A percentile compares a stretch with the other conserved stretches of the same genome.
Evolutionary conservation across 1,140 invertebrate genomes (phyloP).

Genomic region (Euborellia annulipes): DNA sequence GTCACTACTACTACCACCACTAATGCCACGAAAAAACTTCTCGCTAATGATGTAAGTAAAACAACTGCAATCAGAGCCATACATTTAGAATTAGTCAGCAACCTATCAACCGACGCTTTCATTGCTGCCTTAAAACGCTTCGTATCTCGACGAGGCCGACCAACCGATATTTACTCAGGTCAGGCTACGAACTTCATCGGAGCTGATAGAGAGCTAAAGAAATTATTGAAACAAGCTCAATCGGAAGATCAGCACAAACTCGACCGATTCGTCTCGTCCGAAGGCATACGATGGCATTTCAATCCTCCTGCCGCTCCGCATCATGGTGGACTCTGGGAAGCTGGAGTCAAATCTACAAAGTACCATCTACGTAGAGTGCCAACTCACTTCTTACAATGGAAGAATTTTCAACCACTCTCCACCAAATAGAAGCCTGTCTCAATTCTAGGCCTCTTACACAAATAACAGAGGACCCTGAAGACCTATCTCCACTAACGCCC

Average conservation of each 20-base stretch:
- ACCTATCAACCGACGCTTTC: conserved; percentile 17
- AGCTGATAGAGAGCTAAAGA: conserved; percentile 17
- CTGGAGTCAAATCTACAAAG: conserved; percentile 20
- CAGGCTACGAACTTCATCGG: conserved; percentile 28
- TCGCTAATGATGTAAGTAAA: conserved; percentile 6
- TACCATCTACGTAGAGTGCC: conserved; percentile 13
- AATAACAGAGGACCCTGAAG: conserved; percentile 17
- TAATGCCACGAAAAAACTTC: conserved; percentile 21
- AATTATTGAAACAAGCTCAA: conserved; percentile 9
- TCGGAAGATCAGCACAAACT: conserved; percentile 1
- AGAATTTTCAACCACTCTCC: conserved; percentile 9
- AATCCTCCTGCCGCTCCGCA: conserved; percentile 20
- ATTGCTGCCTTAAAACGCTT: conserved; percentile 23
- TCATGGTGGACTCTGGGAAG: conserved; percentile 26
- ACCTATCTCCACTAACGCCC: conserved; percentile 22
- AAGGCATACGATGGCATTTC: conserved; percentile 19
- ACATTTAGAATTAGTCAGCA: no score
- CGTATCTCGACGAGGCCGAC: conserved; percentile 19
- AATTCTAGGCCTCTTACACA: conserved; percentile 22
- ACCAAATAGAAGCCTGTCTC: conserved; percentile 16
- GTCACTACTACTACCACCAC: conserved; percentile 12
- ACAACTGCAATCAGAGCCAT: not conserved
- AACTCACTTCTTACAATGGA: conserved; percentile 15
- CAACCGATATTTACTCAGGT: conserved; percentile 20
- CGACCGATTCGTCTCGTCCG: not conserved